Evolutionary conservation across 1,140 invertebrate genomes (phyloP), one percentile per base, ranked within the genome.

Genomic region (Drosophila tsacasi): DNA sequence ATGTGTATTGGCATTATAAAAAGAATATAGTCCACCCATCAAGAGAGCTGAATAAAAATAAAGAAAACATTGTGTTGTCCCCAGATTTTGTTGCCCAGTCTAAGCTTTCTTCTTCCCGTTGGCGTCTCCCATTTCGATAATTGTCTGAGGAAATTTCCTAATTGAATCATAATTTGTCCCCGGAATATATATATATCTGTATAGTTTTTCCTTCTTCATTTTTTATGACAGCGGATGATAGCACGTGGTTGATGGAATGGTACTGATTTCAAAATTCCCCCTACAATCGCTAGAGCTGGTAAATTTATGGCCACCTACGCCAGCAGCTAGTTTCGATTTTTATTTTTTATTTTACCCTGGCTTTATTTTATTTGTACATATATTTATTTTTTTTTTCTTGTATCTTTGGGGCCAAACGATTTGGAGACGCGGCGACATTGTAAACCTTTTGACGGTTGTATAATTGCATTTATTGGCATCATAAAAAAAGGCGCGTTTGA

Each of bases 381-480:
- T 55, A n/a, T 63, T n/a, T 10, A 19, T 32, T 32, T 8, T 30
- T 30, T 68, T 19, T 63, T 46, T 32, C 57, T 39, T 73, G 63
- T 82, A 82, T 77, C 59, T 78, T 63, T 73, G 47, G 44, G 39
- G 47, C 50, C 50, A 39, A 35, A 42, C 65, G 68, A 69, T 72
- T 58, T 49, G 63, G 55, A 68, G 64, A 69, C 54, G 63, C 69
- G 55, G 21, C 59, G 68, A 76, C 50, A 66, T 76, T 77, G 81
- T 81, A 59, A 76, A 69, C 61, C 64, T 55, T 46, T 55, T 52
- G 46, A 12, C 46, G 66, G 76, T 87, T 87, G 84, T 87, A 87
- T 87, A 84, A 87, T 87, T 87, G 84, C 84, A 87, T 87, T 89
- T 87, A 87, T 89, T 71, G 85, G 66, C 68, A 82, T 87, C 83